A percentile compares a stretch with the other conserved stretches of the same genome.
Conservation (phyloP, 2,113 vertebrate species). For the Eretmochelys imbricata region DNA sequence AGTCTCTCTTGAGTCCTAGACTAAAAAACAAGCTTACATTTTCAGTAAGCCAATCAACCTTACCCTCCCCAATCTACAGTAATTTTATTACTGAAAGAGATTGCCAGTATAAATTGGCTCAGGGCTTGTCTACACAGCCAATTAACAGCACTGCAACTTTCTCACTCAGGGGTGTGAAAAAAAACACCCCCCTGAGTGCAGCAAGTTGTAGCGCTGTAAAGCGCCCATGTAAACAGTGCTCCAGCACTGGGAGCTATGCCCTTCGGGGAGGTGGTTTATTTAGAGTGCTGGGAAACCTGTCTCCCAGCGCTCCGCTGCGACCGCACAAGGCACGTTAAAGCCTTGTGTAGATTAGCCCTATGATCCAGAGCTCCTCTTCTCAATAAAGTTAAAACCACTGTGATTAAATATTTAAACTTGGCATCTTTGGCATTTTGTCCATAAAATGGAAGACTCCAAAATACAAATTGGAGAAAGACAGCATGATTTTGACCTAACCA, state of each 20-base stretch:
- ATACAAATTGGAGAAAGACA: neutral
- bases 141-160: too few species aligned
- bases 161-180: too few species aligned
- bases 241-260: too few species aligned
- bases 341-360: too few species aligned
- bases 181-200: too few species aligned
- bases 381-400: neutral
- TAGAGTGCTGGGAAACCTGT: too few species aligned
- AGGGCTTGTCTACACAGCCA: too few species aligned
- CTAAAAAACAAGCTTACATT: neutral
- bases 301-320: too few species aligned
- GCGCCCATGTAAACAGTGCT: too few species aligned
- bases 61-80: neutral
- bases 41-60: neutral
- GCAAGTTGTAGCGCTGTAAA: too few species aligned
- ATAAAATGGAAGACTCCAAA: neutral
- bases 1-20: neutral
- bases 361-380: neutral
- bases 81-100: neutral
- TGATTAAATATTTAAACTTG: neutral
- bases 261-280: too few species aligned
- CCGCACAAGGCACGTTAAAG: too few species aligned
- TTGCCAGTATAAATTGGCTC: neutral
- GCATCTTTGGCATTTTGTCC: neutral
- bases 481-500: neutral